A percentile compares a stretch with the other conserved stretches of the same genome.
Evolutionary conservation across 1,140 invertebrate species (phyloP).

Genomic region (Drosophila virilis): DNA sequence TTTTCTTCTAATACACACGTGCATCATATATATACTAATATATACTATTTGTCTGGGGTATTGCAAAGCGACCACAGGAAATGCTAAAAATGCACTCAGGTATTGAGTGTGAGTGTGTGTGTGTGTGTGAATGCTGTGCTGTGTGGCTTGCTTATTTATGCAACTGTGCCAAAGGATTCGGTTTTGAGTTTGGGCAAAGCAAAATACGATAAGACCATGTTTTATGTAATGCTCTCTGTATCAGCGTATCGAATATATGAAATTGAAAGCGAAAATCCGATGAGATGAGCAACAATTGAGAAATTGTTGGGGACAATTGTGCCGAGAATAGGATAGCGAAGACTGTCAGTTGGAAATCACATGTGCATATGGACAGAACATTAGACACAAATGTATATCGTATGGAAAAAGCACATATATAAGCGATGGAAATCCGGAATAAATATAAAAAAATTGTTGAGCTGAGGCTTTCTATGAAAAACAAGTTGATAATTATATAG

Average conservation of each 20-base stretch:
- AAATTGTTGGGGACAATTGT: constrained; percentile 4
- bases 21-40: constrained; percentile 46
- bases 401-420: no score
- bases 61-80: constrained; percentile 48
- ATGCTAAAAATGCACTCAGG: constrained; percentile 78
- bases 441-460: no score
- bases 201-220: constrained; percentile 55
- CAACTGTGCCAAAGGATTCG: constrained; percentile 51
- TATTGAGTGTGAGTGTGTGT: constrained; percentile 46
- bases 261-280: constrained; percentile 48
- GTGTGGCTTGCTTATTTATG: constrained; percentile 56
- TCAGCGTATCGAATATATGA: constrained; percentile 30
- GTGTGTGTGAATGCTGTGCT: constrained; percentile 27
- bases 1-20: constrained; percentile 20
- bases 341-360: no score
- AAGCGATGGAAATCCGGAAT: no score
- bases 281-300: constrained; percentile 25
- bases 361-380: no score
- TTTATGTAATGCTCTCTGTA: constrained; percentile 39
- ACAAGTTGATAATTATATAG: no score
- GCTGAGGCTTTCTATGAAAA: no score
- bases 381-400: no score
- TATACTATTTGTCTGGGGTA: constrained; percentile 33
- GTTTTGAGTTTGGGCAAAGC: constrained; percentile 31
- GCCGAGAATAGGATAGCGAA: neutral